phyloP scores from a whole-genome alignment of 2,888 invertebrate genomes.

The Limnephilus marmoratus region DNA sequence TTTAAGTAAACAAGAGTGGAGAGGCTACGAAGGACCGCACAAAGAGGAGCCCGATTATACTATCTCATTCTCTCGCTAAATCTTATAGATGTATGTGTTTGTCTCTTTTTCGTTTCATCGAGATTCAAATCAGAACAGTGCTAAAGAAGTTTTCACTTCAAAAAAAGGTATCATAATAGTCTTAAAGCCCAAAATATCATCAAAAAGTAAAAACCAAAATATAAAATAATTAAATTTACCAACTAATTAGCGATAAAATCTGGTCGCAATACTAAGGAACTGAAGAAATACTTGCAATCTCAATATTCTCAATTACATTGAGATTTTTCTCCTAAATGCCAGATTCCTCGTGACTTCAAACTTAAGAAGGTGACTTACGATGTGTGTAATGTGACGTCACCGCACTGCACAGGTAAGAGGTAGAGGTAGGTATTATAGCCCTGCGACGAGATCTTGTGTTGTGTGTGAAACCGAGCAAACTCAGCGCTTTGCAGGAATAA shows the following conservation, averaged over 20 bases:
- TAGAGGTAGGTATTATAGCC: not conserved
- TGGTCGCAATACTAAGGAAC: not conserved
- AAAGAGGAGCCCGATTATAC: no score
- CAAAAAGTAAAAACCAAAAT: no score
- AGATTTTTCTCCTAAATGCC: not conserved
- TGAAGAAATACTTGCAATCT: not conserved
- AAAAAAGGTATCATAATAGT: no score
- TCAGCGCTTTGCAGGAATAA: not conserved
- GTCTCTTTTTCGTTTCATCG: no score
- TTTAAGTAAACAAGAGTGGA: no score
- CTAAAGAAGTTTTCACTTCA: no score
- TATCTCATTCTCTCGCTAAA: no score
- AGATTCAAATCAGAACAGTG: no score
- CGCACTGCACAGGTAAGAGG: not conserved
- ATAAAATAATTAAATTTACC: not conserved
- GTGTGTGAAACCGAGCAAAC: not conserved
- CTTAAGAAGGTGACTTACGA: not conserved
- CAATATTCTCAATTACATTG: no score
- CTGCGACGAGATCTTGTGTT: not conserved
- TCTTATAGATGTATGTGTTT: no score
- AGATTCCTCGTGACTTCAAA: not conserved
- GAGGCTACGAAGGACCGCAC: no score
- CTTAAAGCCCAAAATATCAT: no score
- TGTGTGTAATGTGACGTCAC: not conserved
- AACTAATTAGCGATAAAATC: not conserved